Conservation (phyloP, 2,797 vertebrate genomes). For the Schizothorax lantsangensis region DNA sequence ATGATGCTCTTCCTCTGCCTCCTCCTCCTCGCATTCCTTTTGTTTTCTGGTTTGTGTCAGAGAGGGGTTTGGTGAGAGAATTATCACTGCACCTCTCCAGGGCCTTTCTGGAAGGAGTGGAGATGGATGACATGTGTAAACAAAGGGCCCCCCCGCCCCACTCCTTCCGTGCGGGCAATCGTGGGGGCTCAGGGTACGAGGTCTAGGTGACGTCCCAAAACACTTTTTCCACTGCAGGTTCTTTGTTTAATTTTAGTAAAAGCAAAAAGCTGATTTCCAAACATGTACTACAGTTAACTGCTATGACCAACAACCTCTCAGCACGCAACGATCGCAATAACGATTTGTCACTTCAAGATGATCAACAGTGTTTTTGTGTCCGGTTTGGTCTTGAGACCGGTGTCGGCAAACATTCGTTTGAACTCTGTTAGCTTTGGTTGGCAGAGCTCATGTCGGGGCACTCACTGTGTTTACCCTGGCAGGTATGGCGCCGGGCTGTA, state of each 20-base stretch:
- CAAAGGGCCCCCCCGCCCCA: conserved; percentile 58
- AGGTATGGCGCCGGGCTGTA: conserved; percentile 24
- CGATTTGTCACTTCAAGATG: conserved; percentile 21
- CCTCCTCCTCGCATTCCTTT: conserved; percentile 66
- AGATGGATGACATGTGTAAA: conserved; percentile 78
- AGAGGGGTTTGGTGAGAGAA: conserved; percentile 72
- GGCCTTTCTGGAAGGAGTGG: conserved; percentile 68
- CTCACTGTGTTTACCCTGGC: conserved; percentile 55
- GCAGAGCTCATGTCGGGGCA: conserved; percentile 16
- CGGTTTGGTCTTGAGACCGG: conserved; percentile 1
- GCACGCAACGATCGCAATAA: background rate
- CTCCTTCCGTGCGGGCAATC: background rate
- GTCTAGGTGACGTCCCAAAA: conserved; percentile 55
- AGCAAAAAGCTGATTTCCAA: conserved; percentile 30
- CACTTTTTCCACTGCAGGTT: conserved; percentile 46
- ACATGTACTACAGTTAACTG: background rate
- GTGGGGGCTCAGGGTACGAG: conserved; percentile 20
- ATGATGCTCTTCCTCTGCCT: conserved; percentile 54
- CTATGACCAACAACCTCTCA: conserved; percentile 25
- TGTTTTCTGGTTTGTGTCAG: conserved; percentile 78
- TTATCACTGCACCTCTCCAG: conserved; percentile 75
- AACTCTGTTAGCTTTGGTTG: conserved; percentile 39
- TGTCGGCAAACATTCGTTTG: conserved; percentile 33
- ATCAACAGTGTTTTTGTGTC: conserved; percentile 38
- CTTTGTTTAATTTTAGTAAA: conserved; percentile 47